These are phyloP conservation scores for Amorpha juglandis DNA, from an alignment of 2,888 invertebrate species.

Conservation along the genomic window DNA sequence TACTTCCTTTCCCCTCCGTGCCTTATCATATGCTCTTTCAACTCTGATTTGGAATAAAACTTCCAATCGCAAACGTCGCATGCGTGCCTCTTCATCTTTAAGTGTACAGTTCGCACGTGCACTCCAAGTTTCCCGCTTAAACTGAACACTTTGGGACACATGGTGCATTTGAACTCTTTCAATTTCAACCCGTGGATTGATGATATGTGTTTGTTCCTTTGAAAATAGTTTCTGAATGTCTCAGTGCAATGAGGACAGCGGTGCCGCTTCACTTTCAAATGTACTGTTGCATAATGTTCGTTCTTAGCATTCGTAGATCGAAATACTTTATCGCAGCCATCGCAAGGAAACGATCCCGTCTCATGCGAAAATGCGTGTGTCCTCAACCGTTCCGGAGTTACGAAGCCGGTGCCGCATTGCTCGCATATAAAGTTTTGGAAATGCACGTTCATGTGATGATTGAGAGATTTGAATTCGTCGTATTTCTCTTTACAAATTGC, in stretches of 20 bases:
- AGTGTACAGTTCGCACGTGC: conserved; percentile 70
- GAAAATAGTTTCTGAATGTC: conserved; percentile 72
- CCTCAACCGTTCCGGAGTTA: conserved; percentile 68
- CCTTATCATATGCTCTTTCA: conserved; percentile 82
- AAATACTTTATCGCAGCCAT: conserved; percentile 78
- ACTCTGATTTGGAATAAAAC: conserved; percentile 80
- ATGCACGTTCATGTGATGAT: conserved; percentile 78
- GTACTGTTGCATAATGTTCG: conserved; percentile 77
- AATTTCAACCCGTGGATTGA: conserved; percentile 66
- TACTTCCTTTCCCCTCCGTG: conserved; percentile 81
- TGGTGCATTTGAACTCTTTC: conserved; percentile 71
- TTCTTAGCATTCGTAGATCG: conserved; percentile 74
- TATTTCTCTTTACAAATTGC: conserved; percentile 61
- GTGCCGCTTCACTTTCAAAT: conserved; percentile 73
- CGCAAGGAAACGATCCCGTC: conserved; percentile 69
- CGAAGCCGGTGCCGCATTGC: conserved; percentile 72
- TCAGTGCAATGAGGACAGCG: conserved; percentile 73
- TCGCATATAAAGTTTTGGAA: conserved; percentile 77
- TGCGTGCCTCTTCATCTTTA: conserved; percentile 71
- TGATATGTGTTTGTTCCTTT: conserved; percentile 72
- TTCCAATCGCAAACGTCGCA: conserved; percentile 82
- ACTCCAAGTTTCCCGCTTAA: conserved; percentile 69
- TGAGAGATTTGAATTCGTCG: conserved; percentile 67
- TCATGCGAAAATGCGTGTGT: conserved; percentile 70
- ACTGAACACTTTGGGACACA: conserved; percentile 71